Evolutionary conservation across 2,888 invertebrate species (phyloP).

Genomic region (Stictocephala bisonia): DNA sequence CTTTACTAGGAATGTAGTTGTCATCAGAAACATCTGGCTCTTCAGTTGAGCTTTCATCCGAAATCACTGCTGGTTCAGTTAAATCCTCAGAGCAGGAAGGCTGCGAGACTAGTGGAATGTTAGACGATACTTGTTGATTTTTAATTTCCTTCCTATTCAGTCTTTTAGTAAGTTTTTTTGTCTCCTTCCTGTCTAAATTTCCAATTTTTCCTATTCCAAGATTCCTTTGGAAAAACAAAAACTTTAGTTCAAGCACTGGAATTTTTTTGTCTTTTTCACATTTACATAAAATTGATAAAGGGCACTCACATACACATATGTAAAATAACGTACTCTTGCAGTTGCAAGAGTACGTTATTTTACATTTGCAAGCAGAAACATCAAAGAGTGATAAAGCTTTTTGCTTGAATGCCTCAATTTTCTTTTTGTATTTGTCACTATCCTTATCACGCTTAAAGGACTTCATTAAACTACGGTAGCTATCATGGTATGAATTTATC

Average conservation of each 20-base stretch:
- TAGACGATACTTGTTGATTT: too few species aligned
- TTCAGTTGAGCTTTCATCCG: slow-evolving; percentile 1
- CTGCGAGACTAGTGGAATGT: too few species aligned
- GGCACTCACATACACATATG: neutral
- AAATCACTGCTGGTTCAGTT: neutral
- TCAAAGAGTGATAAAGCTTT: slow-evolving; percentile 18
- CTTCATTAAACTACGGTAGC: slow-evolving; percentile 20
- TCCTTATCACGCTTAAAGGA: slow-evolving; percentile 33
- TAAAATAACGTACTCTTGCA: neutral
- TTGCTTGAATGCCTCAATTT: slow-evolving; percentile 10
- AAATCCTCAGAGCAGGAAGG: too few species aligned
- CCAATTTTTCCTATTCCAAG: slow-evolving; percentile 23
- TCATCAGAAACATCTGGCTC: neutral
- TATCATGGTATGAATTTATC: slow-evolving; percentile 34
- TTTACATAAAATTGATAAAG: neutral
- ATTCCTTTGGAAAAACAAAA: slow-evolving; percentile 15
- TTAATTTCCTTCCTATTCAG: neutral
- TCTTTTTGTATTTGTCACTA: slow-evolving; percentile 5
- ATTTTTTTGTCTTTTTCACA: slow-evolving; percentile 29
- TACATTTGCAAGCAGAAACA: slow-evolving; percentile 18
- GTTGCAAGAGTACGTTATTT: neutral
- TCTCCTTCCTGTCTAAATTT: slow-evolving; percentile 13
- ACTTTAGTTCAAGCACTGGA: slow-evolving; percentile 9
- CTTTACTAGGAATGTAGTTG: neutral
- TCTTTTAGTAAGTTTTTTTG: neutral